Percentiles rank a stretch among this genome's conserved stretches.
Conservation (phyloP, 2,113 vertebrate species). For the Sprattus sprattus region DNA sequence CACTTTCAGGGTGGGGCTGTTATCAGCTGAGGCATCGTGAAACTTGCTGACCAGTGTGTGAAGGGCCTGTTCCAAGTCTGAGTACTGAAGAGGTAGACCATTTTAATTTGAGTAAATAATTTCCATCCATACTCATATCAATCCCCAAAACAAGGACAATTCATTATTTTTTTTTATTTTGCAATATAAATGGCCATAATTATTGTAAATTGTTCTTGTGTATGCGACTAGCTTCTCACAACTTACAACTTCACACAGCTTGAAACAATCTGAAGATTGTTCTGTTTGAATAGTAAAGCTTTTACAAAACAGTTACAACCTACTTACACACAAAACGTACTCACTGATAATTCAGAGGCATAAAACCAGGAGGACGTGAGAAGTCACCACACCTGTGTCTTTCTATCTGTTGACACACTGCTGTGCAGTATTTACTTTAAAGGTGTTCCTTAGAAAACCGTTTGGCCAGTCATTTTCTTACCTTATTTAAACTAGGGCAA, state of each 20-base stretch:
- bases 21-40: slow-evolving; percentile 40
- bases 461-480: neutral
- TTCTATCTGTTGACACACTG: neutral
- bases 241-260: neutral
- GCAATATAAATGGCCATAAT: no score
- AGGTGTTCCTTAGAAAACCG: slow-evolving; percentile 10
- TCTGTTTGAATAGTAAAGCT: neutral
- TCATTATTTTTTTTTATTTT: no score
- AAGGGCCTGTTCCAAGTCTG: slow-evolving; percentile 51
- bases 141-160: no score
- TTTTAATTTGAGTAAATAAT: neutral
- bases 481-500: neutral
- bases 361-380: neutral
- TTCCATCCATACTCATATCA: neutral
- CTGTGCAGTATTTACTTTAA: slow-evolving; percentile 4
- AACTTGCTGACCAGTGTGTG: slow-evolving; percentile 49
- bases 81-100: slow-evolving; percentile 32
- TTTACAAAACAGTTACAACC: neutral
- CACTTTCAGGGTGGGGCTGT: slow-evolving; percentile 38
- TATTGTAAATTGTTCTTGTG: neutral
- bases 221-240: neutral
- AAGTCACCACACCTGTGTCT: slow-evolving; percentile 10
- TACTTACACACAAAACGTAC: neutral
- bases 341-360: neutral
- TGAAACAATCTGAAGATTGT: neutral